Conservation (phyloP, 2,888 invertebrate genomes). For the Lasioglossum figueresi region DNA sequence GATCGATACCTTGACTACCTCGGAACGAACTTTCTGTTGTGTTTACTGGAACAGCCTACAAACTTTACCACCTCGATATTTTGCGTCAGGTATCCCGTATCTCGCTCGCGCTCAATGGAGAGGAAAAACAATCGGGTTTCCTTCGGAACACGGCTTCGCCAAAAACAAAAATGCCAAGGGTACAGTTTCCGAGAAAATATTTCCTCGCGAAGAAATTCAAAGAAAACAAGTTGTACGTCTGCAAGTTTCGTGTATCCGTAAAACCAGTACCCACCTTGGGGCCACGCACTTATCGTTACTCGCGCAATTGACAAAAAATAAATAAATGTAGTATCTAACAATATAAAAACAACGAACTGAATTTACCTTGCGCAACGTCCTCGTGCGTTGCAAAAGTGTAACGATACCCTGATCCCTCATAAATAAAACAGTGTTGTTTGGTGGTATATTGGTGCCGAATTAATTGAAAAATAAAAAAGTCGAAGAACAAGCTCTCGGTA, state of each 20-base stretch:
- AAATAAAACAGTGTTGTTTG: not conserved
- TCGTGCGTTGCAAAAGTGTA: not conserved
- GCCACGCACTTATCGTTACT: not conserved
- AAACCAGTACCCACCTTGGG: not conserved
- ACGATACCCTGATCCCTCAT: not conserved
- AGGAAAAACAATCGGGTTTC: constrained; percentile 2
- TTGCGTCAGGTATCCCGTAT: not conserved
- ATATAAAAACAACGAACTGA: too few species aligned
- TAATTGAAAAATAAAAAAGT: not conserved
- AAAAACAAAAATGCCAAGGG: not conserved
- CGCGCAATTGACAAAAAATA: too few species aligned
- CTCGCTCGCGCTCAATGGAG: not conserved
- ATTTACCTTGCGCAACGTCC: not conserved
- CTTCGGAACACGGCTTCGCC: not conserved
- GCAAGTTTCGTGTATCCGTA: not conserved
- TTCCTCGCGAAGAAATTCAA: not conserved
- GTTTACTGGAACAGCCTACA: not conserved
- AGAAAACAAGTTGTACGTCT: not conserved
- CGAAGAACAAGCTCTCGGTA: not conserved
- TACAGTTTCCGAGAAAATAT: not conserved
- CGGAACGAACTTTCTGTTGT: not conserved
- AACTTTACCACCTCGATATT: not conserved
- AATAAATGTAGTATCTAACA: too few species aligned
- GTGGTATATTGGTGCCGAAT: not conserved
- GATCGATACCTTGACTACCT: not conserved